Evolutionary conservation across 2,888 invertebrate genomes (phyloP).

Genomic region (Scotopteryx bipunctaria): DNA sequence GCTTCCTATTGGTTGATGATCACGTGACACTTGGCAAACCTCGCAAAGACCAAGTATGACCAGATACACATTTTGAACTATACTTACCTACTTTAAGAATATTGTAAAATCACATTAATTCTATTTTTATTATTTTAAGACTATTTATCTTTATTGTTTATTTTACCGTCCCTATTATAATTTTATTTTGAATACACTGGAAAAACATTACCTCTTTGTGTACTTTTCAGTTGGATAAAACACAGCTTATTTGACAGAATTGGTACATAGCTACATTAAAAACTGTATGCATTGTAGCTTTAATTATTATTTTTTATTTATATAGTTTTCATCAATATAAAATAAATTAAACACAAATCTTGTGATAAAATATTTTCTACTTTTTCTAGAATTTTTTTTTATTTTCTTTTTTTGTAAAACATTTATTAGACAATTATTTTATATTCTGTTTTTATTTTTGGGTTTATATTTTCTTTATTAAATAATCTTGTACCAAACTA

Average conservation of each 20-base stretch:
- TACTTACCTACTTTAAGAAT: conserved; percentile 18
- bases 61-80: conserved; percentile 41
- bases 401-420: too few species aligned
- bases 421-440: too few species aligned
- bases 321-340: conserved; percentile 58
- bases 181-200: conserved; percentile 8
- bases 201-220: conserved; percentile 12
- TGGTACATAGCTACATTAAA: conserved; percentile 32
- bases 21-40: conserved; percentile 32
- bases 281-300: conserved; percentile 60
- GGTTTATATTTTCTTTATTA: conserved; percentile 22
- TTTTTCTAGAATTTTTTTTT: conserved; percentile 47
- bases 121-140: conserved; percentile 2
- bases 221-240: conserved; percentile 16
- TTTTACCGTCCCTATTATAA: conserved; percentile 21
- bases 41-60: conserved; percentile 43
- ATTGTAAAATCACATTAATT: conserved; percentile 10
- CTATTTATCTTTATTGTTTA: conserved; percentile 2
- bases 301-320: conserved; percentile 67
- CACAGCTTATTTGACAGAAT: conserved; percentile 18
- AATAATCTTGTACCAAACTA: conserved; percentile 18
- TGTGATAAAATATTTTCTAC: conserved; percentile 74
- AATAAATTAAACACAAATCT: conserved; percentile 63
- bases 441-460: conserved; percentile 38
- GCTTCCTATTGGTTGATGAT: conserved; percentile 41